Evolutionary conservation across 53 echinoderm and acorn worm species (phyloP), one percentile per base, ranked within the genome.

Genomic region (Henricia sp.): DNA sequence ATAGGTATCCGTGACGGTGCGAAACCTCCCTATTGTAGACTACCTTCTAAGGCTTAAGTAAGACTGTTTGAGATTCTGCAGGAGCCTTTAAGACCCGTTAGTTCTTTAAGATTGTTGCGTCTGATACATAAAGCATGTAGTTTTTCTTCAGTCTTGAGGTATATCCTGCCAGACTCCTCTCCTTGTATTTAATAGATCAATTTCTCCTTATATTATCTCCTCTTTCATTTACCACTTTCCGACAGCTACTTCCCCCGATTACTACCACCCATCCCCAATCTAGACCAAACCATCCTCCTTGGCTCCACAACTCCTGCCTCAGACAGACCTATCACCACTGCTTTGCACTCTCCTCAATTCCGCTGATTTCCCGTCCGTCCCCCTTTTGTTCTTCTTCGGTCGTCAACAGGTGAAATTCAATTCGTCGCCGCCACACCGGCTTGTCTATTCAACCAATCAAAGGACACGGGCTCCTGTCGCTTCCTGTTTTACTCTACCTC

Each of bases 351-450:
- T 42, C 70, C 70, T 39, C 9, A 25, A 46, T 70, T 43, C 70
- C 14, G 62, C 62, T 8, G 29, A 25, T 68, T 32, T 37, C 44
- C 38, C 23, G 28, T 26, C 37, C 41, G n/a, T n/a, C 60, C 40
- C 40, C 16, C 60, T 44, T 77, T 77, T 77, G 77, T 60, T 38
- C 40, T 33, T 77, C 23, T 24, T 59, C 21, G 1, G 16, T 16
- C 23, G 17, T 77, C 58, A 77, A 77, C 77, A 77, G 77, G 77
- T 77, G 77, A 77, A 57, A 77, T 42, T 44, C 27, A 16, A 60
- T 41, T 59, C 52, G 25, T 59, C 12, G 27, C 13, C 11, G 25
- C 38, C 11, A 59, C 44, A 70, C 70, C 70, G 26, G 41, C 43
- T n/a, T 46, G 24, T 19, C 70, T 28, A 42, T 43, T 42, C 60